Conservation (phyloP, 1,140 invertebrate species). For the Samia ricini region DNA sequence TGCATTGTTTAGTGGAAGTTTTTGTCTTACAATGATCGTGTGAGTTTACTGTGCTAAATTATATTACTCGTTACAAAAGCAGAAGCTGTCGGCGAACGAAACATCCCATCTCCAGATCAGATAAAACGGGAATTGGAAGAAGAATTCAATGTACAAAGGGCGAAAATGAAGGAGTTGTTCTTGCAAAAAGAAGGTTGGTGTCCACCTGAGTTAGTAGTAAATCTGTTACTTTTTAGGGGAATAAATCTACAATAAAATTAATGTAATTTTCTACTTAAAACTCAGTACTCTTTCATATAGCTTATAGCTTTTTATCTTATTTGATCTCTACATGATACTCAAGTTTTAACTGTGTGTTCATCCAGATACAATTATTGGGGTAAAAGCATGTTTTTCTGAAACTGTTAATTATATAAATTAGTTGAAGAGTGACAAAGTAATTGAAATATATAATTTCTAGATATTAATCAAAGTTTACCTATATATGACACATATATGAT, state of each 20-base stretch:
- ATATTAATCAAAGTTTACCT: too few relatives aligned
- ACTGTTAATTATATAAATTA: too few relatives aligned
- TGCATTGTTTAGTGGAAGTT: constrained; percentile 45
- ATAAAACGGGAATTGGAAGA: constrained; percentile 82
- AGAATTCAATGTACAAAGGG: constrained; percentile 92
- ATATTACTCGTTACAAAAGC: constrained; percentile 68
- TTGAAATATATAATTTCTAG: too few relatives aligned
- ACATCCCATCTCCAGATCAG: constrained; percentile 35
- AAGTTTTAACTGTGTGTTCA: too few relatives aligned
- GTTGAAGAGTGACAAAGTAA: too few relatives aligned
- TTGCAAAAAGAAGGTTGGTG: constrained; percentile 91
- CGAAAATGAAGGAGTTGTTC: constrained; percentile 94
- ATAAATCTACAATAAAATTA: not conserved
- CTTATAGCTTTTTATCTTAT: too few relatives aligned
- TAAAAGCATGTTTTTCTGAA: too few relatives aligned
- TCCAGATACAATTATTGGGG: too few relatives aligned
- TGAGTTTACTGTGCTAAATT: constrained; percentile 45
- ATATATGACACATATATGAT: too few relatives aligned
- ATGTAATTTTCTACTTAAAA: too few relatives aligned
- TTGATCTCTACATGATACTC: too few relatives aligned
- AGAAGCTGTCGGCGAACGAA: constrained; percentile 40
- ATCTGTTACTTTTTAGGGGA: not conserved
- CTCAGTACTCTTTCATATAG: too few relatives aligned
- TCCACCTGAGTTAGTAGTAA: not conserved
- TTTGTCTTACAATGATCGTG: constrained; percentile 16